phyloP scores from a whole-genome alignment of 2,797 vertebrate species.

The Anguilla marmorata region DNA sequence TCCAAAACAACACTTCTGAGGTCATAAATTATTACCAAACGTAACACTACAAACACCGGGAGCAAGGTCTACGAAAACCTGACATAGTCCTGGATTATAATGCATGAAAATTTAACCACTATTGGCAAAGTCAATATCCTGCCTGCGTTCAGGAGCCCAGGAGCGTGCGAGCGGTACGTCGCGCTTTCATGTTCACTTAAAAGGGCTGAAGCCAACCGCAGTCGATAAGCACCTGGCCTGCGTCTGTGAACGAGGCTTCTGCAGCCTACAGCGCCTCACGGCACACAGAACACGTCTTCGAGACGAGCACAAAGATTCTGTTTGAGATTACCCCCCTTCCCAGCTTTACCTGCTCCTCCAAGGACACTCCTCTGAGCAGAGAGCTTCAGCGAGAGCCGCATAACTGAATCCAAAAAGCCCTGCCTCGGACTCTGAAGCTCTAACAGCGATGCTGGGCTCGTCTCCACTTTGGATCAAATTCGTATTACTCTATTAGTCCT shows the following conservation, averaged over 20 bases:
- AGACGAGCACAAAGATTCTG: not conserved
- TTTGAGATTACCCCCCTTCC: not conserved
- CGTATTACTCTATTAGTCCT: not conserved
- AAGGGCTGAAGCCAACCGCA: not conserved
- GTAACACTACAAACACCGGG: not conserved
- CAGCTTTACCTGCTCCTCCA: not conserved
- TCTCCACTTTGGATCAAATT: not conserved
- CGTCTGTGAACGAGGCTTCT: not conserved
- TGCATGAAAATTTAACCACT: conserved; percentile 8
- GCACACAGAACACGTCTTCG: not conserved
- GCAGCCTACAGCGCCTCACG: not conserved
- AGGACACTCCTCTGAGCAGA: not conserved
- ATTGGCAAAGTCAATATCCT: not conserved
- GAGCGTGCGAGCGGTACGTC: not conserved
- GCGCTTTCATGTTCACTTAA: not conserved
- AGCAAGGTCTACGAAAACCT: not conserved
- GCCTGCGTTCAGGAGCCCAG: not conserved
- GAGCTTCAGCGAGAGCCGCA: not conserved
- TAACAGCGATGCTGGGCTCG: not conserved
- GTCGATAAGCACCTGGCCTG: not conserved
- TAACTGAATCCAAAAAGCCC: not conserved
- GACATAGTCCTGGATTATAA: not conserved
- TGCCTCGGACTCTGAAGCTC: not conserved
- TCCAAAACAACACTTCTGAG: not conserved
- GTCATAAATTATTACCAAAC: conserved; percentile 12